Base-by-base conservation (phyloP, 2,113 vertebrate genomes). In the Turnix velox region DNA sequence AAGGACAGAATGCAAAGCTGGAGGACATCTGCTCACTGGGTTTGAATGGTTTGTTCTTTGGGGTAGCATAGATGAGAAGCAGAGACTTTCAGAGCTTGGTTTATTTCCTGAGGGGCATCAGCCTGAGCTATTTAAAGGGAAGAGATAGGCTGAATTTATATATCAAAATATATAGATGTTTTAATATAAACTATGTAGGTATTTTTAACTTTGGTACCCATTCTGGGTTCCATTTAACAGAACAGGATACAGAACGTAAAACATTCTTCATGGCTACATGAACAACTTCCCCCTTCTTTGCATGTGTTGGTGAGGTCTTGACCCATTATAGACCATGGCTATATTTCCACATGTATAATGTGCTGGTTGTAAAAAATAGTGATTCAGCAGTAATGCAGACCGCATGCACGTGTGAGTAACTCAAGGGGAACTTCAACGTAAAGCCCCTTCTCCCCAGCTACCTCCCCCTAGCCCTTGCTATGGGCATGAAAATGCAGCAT, bases 311-410 rank as follows among this genome's bases (percentile, higher is more conserved):
- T 76, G 84, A 61, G 67, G 57, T 6, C 42, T 85, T 75, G 46
- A 69, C 78, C 91, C 20, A 0, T 89, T 95, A 83, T n/a, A 95
- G 82, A 73, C 39, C 30, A 19, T 11, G 24, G 74, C 81, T 96
- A 91, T 94, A 95, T 95, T 95, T 95, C 91, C 78, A 66, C 25
- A 40, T 9, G 37, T 78, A 49, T 49, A 73, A 57, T 78, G 54
- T 66, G 33, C 33, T 95, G 33, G 0, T 15, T 14, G 5, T 5
- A 22, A 24, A 27, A 59, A 74, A 75, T 84, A 37, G 68, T 96
- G 95, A 96, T 92, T 95, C 95, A 96, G 95, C 95, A 96, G 81
- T 92, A 95, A 92, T 90, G 87, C 71, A 94, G 55, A 69, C 45
- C 66, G 54, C 67, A 69, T 83, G 84, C 95, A 95, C 84, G 55